These are phyloP conservation scores for Meda fulgida DNA, from an alignment of 2,797 vertebrate species.

Conservation along the genomic window DNA sequence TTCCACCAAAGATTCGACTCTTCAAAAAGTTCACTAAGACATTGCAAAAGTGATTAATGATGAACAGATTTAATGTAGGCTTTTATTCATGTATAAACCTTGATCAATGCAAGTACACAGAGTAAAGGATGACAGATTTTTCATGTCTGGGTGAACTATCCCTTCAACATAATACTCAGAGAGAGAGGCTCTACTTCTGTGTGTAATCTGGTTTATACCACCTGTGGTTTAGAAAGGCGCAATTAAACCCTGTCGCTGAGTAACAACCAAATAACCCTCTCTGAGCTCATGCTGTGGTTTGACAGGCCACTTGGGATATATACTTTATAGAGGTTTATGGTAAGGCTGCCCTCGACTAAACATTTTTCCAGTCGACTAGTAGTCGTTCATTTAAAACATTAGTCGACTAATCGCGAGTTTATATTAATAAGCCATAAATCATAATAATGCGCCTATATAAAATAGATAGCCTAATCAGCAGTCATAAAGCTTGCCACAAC, in stretches of 20 bases:
- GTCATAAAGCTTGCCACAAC: too few species aligned
- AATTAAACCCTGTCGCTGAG: conserved; percentile 36
- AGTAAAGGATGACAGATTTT: neutral
- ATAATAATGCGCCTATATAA: too few species aligned
- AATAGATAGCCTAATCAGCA: too few species aligned
- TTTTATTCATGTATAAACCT: neutral
- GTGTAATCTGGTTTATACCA: conserved; percentile 55
- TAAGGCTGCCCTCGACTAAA: too few species aligned
- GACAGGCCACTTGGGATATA: conserved; percentile 18
- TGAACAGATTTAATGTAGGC: neutral
- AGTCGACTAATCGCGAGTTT: too few species aligned
- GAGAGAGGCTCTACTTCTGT: conserved; percentile 39
- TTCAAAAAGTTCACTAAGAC: neutral
- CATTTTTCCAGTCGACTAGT: too few species aligned
- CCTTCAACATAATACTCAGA: neutral
- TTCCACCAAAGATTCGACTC: neutral
- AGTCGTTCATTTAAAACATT: too few species aligned
- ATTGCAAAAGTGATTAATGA: neutral
- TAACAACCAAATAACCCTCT: conserved; percentile 34
- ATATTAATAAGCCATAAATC: too few species aligned
- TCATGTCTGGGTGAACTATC: neutral
- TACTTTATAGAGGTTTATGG: neutral
- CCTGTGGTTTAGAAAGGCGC: conserved; percentile 45
- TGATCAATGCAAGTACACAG: too few species aligned
- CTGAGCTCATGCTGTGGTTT: conserved; percentile 50